Evolutionary conservation across 2,888 invertebrate genomes (phyloP), one percentile per base, ranked within the genome.

Genomic region (Trypoxylon attenuatum): DNA sequence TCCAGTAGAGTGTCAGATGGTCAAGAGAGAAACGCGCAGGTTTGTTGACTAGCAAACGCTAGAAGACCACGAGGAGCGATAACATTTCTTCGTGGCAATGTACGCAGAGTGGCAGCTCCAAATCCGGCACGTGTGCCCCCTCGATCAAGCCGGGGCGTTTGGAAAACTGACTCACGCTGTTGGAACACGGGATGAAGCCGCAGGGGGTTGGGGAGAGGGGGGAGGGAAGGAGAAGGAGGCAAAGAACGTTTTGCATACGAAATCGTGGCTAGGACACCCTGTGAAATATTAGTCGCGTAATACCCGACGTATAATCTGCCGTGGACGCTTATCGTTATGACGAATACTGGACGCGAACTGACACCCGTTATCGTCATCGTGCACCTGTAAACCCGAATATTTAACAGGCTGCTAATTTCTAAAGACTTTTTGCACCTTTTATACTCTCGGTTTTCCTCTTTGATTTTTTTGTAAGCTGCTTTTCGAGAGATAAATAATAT

Each of bases 41-140:
- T n/a, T n/a, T n/a, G n/a, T n/a, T n/a, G n/a, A n/a, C n/a, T n/a
- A n/a, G 10, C 13, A 13, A 33, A 33, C 33, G n/a, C 33, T 25
- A 33, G 33, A 8, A 2, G 29, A 33, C 10, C 2, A 13, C 13
- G 33, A 13, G 10, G 10, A 13, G 5, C 13, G 1, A 2, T 10
- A 33, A 33, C 33, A 33, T 21, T 27, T 27, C 6, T 10, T 22
- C 8, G n/a, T 41, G 38, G 53, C 46, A 66, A 58, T 69, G 66
- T 64, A 53, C 47, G 27, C 19, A 57, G 29, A 29, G 18, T 25
- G 16, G 16, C 54, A 55, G 21, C 27, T 52, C 33, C 22, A 46
- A 59, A 56, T 49, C 54, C 51, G 66, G 66, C 69, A 71, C 71
- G 71, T 71, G 71, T 67, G 53, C 59, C 53, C 69, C 56, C 66